These are phyloP conservation scores for Drosophila paranaensis DNA, from an alignment of 2,888 invertebrate genomes.

Conservation along the genomic window DNA sequence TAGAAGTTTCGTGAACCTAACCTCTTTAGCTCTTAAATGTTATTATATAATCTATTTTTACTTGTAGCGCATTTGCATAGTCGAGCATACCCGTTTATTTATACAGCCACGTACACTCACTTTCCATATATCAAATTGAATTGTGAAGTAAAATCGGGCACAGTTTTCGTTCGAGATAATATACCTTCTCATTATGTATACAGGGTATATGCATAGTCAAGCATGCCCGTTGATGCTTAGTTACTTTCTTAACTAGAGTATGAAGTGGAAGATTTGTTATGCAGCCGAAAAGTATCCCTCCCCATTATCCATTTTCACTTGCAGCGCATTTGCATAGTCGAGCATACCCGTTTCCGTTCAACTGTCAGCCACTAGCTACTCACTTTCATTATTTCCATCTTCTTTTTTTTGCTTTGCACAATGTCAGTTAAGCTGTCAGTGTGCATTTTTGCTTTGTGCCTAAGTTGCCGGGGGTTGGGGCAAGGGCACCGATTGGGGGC, in stretches of 20 bases:
- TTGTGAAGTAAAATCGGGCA: no score
- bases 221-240: not conserved
- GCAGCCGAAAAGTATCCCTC: not conserved
- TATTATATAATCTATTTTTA: no score
- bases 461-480: conserved; percentile 45
- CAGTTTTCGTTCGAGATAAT: no score
- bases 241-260: no score
- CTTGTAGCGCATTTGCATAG: no score
- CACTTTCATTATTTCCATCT: conserved; percentile 31
- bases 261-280: not conserved
- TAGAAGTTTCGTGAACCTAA: no score
- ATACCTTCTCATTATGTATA: no score
- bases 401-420: conserved; percentile 34
- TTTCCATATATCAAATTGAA: no score
- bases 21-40: no score
- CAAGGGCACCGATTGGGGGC: conserved; percentile 22
- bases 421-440: conserved; percentile 75
- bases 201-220: not conserved
- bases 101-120: no score
- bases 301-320: not conserved
- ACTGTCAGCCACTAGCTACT: conserved; percentile 6
- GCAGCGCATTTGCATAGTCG: conserved; percentile 7
- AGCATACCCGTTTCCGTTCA: not conserved
- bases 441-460: conserved; percentile 75
- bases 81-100: no score